phyloP scores from a whole-genome alignment of 2,797 vertebrate genomes.

The Sus cebifrons region DNA sequence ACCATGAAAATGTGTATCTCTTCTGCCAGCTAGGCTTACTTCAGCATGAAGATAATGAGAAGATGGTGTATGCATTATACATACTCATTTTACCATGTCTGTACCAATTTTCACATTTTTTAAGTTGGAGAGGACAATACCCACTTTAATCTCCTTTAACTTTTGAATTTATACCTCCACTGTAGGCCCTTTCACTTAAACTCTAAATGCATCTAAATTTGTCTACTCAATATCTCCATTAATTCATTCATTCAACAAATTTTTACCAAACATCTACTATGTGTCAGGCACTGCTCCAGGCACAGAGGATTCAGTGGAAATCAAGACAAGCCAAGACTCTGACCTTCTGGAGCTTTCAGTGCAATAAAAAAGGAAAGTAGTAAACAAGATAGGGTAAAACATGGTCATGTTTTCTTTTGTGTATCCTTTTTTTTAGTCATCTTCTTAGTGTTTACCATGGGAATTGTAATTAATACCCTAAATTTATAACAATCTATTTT shows the following conservation, averaged over 20 bases:
- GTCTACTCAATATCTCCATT: neutral
- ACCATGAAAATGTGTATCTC: constrained; percentile 34
- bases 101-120: constrained; percentile 41
- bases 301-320: neutral
- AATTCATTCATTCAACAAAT: neutral
- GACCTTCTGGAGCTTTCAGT: neutral
- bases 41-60: constrained; percentile 11
- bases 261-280: neutral
- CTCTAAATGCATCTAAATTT: neutral
- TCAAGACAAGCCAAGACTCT: neutral
- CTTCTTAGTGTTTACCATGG: neutral
- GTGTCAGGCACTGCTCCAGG: neutral
- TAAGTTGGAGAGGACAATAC: constrained; percentile 23
- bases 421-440: neutral
- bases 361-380: neutral
- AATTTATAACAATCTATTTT: neutral
- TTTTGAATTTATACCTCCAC: constrained; percentile 32
- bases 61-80: neutral
- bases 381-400: neutral
- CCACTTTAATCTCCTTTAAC: constrained; percentile 50
- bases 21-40: constrained; percentile 5
- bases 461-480: neutral
- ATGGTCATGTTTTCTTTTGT: neutral
- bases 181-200: neutral
- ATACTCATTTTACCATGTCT: neutral